Evolutionary conservation across 23 tunicate genomes (phyloP), one percentile per base, ranked within the genome.

Genomic region (Styela clava): DNA sequence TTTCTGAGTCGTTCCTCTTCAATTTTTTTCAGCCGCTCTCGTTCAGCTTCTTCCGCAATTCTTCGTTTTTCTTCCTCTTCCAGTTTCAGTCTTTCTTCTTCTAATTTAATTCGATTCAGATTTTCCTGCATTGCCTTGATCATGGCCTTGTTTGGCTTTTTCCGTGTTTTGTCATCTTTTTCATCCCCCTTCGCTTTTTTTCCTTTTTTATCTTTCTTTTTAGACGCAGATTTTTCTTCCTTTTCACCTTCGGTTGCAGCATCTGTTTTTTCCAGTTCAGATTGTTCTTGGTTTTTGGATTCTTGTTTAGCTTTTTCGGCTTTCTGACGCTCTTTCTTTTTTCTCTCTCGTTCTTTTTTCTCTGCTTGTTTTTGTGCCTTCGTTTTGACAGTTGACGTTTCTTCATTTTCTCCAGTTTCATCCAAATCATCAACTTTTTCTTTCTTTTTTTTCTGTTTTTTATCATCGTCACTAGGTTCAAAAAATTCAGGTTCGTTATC

Each of bases 11-110:
- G 77, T 29, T 83, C 86, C 16, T 62, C 84, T 71, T 96, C 97
- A 23, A 86, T 63, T 24, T 79, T 96, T 20, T 77, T 67, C 44
- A 80, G 69, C 31, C 82, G 69, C 63, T 71, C 62, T 24, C 36
- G 78, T 35, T 81, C 83, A 21, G 85, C 90, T 51, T 96, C 99
- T 70, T 91, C 97, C 35, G 79, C 95, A 68, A 81, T 84, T 27
- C 87, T 74, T n/a, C 83, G 74, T 63, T 79, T 84, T 52, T 93
- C 98, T 33, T 93, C 93, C 34, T 93, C 93, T 31, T 74, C 89
- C 22, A 33, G 61, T 27, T 64, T 61, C 33, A 93, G 61, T 44
- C 83, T 61, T 64, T 93, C 93, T 86, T 88, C 89, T 34, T 88
- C 98, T 84, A 88, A 93, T 79, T 91, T 83, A n/a, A 76, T 44